These are phyloP conservation scores for Pedionomus torquatus DNA, from an alignment of 2,113 vertebrate species.

Conservation along the genomic window DNA sequence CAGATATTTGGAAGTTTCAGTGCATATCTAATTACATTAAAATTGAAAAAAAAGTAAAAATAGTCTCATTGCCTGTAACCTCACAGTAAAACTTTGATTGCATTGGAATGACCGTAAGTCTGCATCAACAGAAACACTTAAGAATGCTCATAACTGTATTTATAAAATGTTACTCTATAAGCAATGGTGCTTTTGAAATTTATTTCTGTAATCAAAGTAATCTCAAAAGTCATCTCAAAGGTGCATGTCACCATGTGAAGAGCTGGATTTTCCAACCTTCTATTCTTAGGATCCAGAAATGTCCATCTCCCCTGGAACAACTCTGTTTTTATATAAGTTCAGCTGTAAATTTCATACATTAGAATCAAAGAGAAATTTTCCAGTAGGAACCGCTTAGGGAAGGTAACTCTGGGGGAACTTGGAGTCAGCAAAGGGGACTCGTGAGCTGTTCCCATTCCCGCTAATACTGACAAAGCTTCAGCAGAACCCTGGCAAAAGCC, in stretches of 20 bases:
- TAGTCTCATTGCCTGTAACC: not conserved
- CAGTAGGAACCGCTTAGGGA: not conserved
- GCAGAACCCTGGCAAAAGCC: not conserved
- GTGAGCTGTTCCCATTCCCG: not conserved
- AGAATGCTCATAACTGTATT: not conserved
- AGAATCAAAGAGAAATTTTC: not conserved
- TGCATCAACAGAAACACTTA: not conserved
- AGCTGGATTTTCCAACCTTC: not conserved
- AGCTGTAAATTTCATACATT: not conserved
- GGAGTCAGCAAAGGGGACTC: not conserved
- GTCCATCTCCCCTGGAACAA: not conserved
- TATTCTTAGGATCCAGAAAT: not conserved
- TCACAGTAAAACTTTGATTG: not conserved
- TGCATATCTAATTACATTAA: not conserved
- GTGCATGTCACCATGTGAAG: not conserved
- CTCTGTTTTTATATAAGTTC: not conserved
- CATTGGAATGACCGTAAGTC: not conserved
- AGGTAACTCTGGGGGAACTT: not conserved
- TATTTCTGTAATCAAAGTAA: not conserved
- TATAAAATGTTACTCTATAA: not conserved
- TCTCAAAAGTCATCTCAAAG: not conserved
- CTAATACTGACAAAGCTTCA: not conserved
- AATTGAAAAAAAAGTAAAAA: not conserved
- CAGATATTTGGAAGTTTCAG: not conserved
- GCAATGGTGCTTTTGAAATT: not conserved